Evolutionary conservation across 2,797 vertebrate species (phyloP), one percentile per base, ranked within the genome.

Genomic region (Lepilemur ruficaudatus): DNA sequence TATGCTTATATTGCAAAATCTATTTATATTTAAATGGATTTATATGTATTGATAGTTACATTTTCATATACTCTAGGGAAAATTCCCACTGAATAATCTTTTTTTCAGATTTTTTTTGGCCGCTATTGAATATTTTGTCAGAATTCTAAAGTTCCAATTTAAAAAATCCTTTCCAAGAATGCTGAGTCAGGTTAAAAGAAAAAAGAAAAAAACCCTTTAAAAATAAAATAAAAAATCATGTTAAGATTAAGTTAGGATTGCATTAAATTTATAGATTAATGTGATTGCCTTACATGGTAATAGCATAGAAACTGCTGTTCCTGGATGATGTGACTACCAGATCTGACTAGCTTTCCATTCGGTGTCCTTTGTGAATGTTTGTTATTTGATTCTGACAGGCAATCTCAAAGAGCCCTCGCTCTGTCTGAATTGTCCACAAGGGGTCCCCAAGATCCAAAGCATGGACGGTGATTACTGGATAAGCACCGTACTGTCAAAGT

Each of bases 131-230:
- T 65, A 93, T 75, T 88, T 70, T 32, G 86, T 89, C 57, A 55
- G 28, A 89, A 86, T 94, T 89, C 46, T 89, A 25, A 86, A 78
- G 65, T 83, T 94, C 38, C 38, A 85, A 12, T 89, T 76, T 90
- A 65, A 65, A 65, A 65, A 32, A n/a, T 65, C 30, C 32, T 32
- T 65, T 65, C 61, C 61, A 65, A 65, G 61, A 65, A n/a, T 65
- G 30, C 30, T 65, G 30, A n/a, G 59, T 61, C 59, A 61, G 32
- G 14, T 65, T 65, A n/a, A 65, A 65, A 65, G 61, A 65, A 65
- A 17, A 65, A 63, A 63, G 12, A 61, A 59, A 55, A 55, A 22
- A 55, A 55, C 20, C 25, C 59, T 65, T 65, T 65, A 65, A 65
- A 57, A 32, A 65, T 65, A 65, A 65, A 32, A 57, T 14, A 55